These are phyloP conservation scores for Myathropa florea DNA, from an alignment of 2,888 invertebrate species.

Conservation along the genomic window DNA sequence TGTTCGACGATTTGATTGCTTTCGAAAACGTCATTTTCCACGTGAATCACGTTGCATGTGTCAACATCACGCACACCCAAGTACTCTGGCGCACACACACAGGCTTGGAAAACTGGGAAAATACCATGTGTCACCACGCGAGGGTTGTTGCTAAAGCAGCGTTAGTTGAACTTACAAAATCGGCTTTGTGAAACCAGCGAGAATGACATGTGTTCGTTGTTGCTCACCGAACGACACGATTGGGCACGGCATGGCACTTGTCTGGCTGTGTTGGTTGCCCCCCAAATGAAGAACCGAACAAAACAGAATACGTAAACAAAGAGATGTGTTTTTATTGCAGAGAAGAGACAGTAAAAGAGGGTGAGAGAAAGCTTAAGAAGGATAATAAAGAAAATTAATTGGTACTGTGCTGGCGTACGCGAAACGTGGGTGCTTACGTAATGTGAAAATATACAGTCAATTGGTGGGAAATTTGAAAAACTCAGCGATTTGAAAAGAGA, in stretches of 20 bases:
- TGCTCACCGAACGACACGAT: not conserved
- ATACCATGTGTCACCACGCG: constrained; percentile 49
- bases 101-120: constrained; percentile 33
- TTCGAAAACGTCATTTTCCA: constrained; percentile 51
- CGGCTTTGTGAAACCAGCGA: constrained; percentile 31
- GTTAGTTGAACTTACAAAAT: constrained; percentile 39
- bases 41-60: constrained; percentile 60
- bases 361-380: not conserved
- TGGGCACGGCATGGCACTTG: not conserved
- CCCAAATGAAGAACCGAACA: not conserved
- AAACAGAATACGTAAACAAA: constrained; percentile 1
- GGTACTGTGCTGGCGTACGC: not conserved
- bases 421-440: constrained; percentile 15
- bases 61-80: constrained; percentile 23
- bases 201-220: constrained; percentile 53
- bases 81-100: not conserved
- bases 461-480: not conserved
- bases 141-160: constrained; percentile 12
- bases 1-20: not conserved
- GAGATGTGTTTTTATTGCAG: not conserved
- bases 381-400: not conserved
- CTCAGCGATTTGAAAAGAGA: not conserved
- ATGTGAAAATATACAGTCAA: not conserved
- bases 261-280: not conserved
- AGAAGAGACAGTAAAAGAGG: not conserved